Conservation (phyloP, 2,113 vertebrate genomes). For the Hypomesus transpacificus region DNA sequence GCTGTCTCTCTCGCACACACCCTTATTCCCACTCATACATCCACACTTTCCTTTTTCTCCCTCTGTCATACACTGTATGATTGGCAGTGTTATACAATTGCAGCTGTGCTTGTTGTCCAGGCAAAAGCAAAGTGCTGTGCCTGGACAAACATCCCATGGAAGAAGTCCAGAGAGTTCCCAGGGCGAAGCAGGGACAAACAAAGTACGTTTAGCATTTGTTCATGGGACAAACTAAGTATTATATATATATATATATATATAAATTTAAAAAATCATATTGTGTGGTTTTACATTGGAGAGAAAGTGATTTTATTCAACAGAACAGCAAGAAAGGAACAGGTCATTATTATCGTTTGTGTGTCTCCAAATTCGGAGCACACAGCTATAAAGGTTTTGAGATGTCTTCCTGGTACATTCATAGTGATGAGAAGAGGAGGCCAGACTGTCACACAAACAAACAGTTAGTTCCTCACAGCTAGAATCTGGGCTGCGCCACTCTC, state of each 20-base stretch:
- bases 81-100: too few relatives aligned
- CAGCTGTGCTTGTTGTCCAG: neutral
- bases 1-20: neutral
- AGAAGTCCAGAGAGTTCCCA: constrained; percentile 43
- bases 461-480: neutral
- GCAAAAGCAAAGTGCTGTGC: constrained; percentile 30
- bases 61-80: neutral
- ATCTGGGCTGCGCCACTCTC: neutral
- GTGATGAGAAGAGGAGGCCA: neutral
- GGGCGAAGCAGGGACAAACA: constrained; percentile 43
- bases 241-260: too few relatives aligned
- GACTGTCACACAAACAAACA: constrained; percentile 2
- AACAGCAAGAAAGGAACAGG: too few relatives aligned
- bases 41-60: neutral
- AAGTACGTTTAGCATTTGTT: constrained; percentile 32
- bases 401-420: neutral
- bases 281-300: too few relatives aligned
- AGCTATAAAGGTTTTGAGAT: neutral
- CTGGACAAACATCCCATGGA: constrained; percentile 50
- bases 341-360: too few relatives aligned
- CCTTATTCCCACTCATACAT: neutral
- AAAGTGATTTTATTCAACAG: too few relatives aligned
- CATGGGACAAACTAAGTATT: constrained; percentile 25
- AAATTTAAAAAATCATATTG: too few relatives aligned
- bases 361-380: too few relatives aligned